Percentiles rank a stretch among this genome's conserved stretches.
Conservation (phyloP, 2,113 vertebrate species). For the Neolamprologus cancellatus region DNA sequence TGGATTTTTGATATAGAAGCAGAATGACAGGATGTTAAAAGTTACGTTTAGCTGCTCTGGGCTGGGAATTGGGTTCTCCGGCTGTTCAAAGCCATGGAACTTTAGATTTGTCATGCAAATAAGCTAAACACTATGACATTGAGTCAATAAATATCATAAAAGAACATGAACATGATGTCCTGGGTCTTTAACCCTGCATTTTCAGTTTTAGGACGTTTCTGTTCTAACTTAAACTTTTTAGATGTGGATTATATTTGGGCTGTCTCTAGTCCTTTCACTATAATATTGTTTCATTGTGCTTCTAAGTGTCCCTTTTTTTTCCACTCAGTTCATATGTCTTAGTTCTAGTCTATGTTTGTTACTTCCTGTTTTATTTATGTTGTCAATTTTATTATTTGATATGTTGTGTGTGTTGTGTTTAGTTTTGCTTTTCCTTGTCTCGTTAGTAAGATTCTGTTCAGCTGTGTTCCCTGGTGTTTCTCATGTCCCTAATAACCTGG, state of each 20-base stretch:
- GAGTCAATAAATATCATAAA: background rate
- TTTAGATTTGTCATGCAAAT: background rate
- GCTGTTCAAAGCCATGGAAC: background rate
- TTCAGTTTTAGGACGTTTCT: background rate
- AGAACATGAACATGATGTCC: background rate
- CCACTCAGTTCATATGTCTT: background rate
- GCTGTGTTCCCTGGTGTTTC: background rate
- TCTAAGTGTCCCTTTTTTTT: background rate
- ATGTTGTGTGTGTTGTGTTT: background rate
- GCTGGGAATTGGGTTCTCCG: too few species aligned
- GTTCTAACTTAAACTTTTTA: background rate
- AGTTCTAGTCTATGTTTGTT: background rate
- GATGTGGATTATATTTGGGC: background rate
- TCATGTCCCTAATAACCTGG: background rate
- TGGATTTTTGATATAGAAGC: background rate
- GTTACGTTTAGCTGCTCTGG: background rate
- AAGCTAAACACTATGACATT: background rate
- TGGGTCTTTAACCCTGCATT: background rate
- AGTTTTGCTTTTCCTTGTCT: background rate
- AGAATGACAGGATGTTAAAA: background rate
- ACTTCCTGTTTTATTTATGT: background rate
- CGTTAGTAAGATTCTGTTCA: background rate
- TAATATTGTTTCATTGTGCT: background rate
- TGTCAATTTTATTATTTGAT: background rate
- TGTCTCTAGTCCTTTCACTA: background rate